Evolutionary conservation across 1,140 invertebrate genomes (phyloP).

Genomic region (Drosophila littoralis): DNA sequence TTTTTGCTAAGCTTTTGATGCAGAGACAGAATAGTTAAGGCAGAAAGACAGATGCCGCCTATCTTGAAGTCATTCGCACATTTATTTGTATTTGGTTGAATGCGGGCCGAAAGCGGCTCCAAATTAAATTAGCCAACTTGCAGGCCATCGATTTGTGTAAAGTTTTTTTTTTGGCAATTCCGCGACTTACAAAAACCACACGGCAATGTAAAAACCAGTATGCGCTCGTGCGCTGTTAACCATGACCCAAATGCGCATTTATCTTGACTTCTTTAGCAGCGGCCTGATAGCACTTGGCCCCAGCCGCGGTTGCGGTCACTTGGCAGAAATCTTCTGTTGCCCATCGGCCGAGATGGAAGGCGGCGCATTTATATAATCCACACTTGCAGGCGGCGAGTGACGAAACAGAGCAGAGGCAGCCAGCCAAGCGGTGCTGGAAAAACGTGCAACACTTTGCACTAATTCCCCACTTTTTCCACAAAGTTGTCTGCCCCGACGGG

Average conservation of each 20-base stretch:
- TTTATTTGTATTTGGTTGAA: slow-evolving; percentile 13
- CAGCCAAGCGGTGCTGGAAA: slow-evolving; percentile 68
- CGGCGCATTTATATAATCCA: slow-evolving; percentile 58
- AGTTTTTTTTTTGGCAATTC: slow-evolving; percentile 47
- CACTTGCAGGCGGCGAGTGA: slow-evolving; percentile 25
- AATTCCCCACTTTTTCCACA: slow-evolving; percentile 50
- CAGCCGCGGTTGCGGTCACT: not conserved
- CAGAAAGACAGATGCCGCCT: not conserved
- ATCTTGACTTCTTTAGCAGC: slow-evolving; percentile 77
- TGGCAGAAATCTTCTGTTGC: slow-evolving; percentile 33
- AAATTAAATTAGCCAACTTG: slow-evolving; percentile 76
- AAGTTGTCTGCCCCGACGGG: slow-evolving; percentile 15
- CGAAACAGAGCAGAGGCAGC: slow-evolving; percentile 42
- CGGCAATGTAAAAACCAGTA: slow-evolving; percentile 65
- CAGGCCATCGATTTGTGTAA: slow-evolving; percentile 41
- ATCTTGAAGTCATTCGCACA: not conserved
- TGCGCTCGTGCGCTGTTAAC: slow-evolving; percentile 69
- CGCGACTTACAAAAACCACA: slow-evolving; percentile 32
- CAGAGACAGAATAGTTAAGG: slow-evolving; percentile 9
- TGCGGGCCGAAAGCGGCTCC: slow-evolving; percentile 47
- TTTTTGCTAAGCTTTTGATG: slow-evolving; percentile 26
- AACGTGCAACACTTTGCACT: slow-evolving; percentile 63
- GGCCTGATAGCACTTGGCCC: slow-evolving; percentile 15
- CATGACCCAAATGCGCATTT: slow-evolving; percentile 79
- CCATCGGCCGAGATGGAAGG: slow-evolving; percentile 40